Base-by-base conservation (phyloP, 2,797 vertebrate species). In the Fistularia commersonii region DNA sequence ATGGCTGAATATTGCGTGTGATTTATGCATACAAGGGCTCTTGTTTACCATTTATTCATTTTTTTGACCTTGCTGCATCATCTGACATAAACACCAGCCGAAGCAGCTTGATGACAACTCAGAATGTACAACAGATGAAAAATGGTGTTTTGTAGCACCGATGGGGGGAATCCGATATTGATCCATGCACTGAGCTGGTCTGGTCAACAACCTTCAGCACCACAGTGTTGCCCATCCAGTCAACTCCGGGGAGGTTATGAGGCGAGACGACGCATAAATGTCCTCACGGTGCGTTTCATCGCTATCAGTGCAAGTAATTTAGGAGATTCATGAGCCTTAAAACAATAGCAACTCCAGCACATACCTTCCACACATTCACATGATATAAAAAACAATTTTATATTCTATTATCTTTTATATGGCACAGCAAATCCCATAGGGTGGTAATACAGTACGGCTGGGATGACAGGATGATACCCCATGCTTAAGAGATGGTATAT, bases 321-420 rank as follows among this genome's bases (percentile, higher is more conserved):
- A 55, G 64, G 57, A 68, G 73, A 84, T 82, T 84, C 70, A 86
- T 83, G 76, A 80, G 74, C 74, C 66, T 79, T 83, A 78, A 81
- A 83, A 85, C 79, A 87, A 85, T 51, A 51, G 71, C 39, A 11
- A 54, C 64, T 56, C 57, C 59, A 32, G 51, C 53, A 48, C 1
- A 4, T 36, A 13, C 65, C 62, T 45, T 44, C 50, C 13, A 48
- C 61, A 48, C 69, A 72, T 69, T 69, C 41, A 50, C 47, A 48
- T 45, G 71, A 80, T 65, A 82, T 80, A 73, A 83, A 85, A 85
- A 82, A 85, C 74, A 45, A 73, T 77, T 82, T 83, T 61, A 82
- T 76, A 82, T 80, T 84, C 74, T 68, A 88, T 88, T 83, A 83
- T 72, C 60, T 77, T 80, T 82, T 77, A 81, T 76, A 74, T 42